Conservation (phyloP, 2,888 invertebrate species). For the Pachycephus smyrnensis region DNA sequence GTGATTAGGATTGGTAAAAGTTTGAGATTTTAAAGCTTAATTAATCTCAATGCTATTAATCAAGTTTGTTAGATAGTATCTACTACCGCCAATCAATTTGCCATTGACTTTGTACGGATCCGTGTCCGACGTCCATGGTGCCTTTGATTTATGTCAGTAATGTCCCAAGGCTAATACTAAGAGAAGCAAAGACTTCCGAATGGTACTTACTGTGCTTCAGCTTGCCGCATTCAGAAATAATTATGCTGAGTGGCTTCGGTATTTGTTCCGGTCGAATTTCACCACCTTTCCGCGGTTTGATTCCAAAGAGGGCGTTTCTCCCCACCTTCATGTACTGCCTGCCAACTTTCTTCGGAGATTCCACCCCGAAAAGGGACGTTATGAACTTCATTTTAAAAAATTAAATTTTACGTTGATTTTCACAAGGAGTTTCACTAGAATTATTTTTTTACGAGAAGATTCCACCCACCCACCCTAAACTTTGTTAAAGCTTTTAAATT, state of each 20-base stretch:
- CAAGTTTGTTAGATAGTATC: neutral
- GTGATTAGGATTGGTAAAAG: neutral
- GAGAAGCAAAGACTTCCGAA: neutral
- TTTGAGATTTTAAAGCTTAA: neutral
- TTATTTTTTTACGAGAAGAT: neutral
- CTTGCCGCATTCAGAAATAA: slow-evolving; percentile 83
- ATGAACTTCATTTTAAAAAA: slow-evolving; percentile 60
- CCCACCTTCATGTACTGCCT: slow-evolving; percentile 84
- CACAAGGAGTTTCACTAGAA: neutral
- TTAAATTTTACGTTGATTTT: neutral
- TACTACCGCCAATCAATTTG: neutral
- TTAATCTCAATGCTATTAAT: neutral
- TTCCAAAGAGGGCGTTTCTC: slow-evolving; percentile 78
- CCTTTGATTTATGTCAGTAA: neutral
- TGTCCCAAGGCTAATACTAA: neutral
- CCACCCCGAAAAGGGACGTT: slow-evolving; percentile 59
- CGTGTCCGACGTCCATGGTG: too few species aligned
- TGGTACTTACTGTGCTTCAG: slow-evolving; percentile 80
- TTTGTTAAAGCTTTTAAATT: neutral
- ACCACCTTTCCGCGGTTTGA: slow-evolving; percentile 67
- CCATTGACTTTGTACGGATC: too few species aligned
- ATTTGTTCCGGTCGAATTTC: slow-evolving; percentile 63
- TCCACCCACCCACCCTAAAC: slow-evolving; percentile 15
- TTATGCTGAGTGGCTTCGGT: slow-evolving; percentile 79
- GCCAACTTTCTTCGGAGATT: slow-evolving; percentile 73